Conservation (phyloP, 2,888 invertebrate species). For the Leptopilina drosophilae region DNA sequence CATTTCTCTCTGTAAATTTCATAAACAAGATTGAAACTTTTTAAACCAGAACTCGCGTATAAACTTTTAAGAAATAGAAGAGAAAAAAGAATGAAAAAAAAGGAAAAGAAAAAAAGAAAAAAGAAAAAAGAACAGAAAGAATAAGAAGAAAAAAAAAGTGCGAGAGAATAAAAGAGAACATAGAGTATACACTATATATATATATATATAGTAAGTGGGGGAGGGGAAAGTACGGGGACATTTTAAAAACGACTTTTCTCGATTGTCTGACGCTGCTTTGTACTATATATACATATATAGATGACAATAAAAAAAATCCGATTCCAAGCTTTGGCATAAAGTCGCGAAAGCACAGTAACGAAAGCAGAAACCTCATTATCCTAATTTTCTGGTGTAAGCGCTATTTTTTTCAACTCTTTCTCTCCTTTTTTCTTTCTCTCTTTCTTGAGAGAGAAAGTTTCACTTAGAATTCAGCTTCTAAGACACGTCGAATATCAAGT, state of each 20-base stretch:
- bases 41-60: slow-evolving; percentile 19
- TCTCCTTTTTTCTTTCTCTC: no score
- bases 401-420: not conserved
- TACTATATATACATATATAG: not conserved
- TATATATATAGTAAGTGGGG: no score
- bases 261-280: slow-evolving; percentile 26
- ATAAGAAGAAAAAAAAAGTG: no score
- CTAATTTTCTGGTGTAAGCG: slow-evolving; percentile 40
- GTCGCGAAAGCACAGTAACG: slow-evolving; percentile 33
- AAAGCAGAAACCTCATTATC: slow-evolving; percentile 41
- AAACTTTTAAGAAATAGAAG: slow-evolving; percentile 11
- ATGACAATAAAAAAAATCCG: slow-evolving; percentile 39
- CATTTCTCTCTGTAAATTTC: slow-evolving; percentile 36
- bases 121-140: no score
- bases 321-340: slow-evolving; percentile 34
- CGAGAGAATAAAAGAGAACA: not conserved
- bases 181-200: no score
- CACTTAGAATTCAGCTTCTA: slow-evolving; percentile 34
- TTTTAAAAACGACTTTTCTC: slow-evolving; percentile 39
- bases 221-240: not conserved
- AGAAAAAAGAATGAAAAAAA: no score
- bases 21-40: slow-evolving; percentile 39
- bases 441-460: slow-evolving; percentile 5
- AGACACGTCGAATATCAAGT: slow-evolving; percentile 58
- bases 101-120: no score